Percentiles rank a stretch among this genome's conserved stretches.
phyloP scores from a whole-genome alignment of 2,888 invertebrate species.

The Arctia plantaginis region DNA sequence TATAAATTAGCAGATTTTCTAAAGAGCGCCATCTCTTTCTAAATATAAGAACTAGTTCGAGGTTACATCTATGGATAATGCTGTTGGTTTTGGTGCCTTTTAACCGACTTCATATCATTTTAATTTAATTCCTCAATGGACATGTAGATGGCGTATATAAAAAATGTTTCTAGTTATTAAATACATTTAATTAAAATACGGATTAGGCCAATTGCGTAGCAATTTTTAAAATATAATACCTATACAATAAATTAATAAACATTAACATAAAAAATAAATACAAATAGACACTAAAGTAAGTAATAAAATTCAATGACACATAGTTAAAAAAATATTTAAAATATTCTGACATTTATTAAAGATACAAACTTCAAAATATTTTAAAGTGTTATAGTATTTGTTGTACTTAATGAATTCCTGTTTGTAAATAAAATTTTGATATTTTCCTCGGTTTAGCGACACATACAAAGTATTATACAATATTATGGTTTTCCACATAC shows the following conservation, averaged over 20 bases:
- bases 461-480: background rate
- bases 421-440: background rate
- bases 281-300: background rate
- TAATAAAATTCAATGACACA: background rate
- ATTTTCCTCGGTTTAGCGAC: background rate
- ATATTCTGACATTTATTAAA: background rate
- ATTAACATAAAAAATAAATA: background rate
- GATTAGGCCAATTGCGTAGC: background rate
- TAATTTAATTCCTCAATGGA: background rate
- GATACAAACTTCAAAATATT: background rate
- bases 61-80: background rate
- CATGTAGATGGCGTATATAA: slow-evolving; percentile 2
- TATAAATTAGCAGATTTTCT: background rate
- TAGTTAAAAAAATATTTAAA: background rate
- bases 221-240: background rate
- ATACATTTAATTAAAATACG: background rate
- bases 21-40: background rate
- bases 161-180: background rate
- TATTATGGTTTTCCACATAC: slow-evolving; percentile 8
- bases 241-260: background rate
- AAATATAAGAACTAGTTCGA: background rate
- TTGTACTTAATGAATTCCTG: background rate
- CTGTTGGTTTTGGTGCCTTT: no score
- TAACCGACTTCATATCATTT: background rate
- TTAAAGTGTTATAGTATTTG: background rate